A percentile compares a stretch with the other conserved stretches of the same genome.
Evolutionary conservation across 2,888 invertebrate species (phyloP).

Genomic region (Hirudinaria manillensis): DNA sequence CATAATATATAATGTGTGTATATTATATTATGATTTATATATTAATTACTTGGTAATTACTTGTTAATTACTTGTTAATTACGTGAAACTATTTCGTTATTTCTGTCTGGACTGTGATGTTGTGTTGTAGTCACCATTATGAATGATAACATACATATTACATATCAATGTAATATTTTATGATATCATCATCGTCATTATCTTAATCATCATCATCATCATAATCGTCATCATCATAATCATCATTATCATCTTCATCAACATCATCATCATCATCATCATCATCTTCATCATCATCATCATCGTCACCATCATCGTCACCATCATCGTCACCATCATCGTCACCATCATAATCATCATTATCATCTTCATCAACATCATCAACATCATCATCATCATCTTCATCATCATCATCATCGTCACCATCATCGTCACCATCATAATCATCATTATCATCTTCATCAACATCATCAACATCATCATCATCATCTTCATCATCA

Average conservation of each 20-base stretch:
- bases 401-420: background rate
- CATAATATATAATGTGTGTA: too few species aligned
- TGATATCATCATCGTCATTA: slow-evolving; percentile 28
- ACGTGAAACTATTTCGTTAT: too few species aligned
- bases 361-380: background rate
- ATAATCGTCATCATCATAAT: slow-evolving; percentile 28
- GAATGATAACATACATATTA: too few species aligned
- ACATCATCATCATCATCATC: slow-evolving; percentile 24
- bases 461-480: too few species aligned
- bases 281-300: slow-evolving; percentile 10
- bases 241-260: slow-evolving; percentile 26
- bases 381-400: background rate
- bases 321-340: background rate
- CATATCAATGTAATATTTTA: too few species aligned
- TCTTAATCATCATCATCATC: slow-evolving; percentile 26
- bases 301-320: background rate
- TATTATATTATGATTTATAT: too few species aligned
- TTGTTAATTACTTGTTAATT: too few species aligned
- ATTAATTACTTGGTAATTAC: too few species aligned
- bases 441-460: background rate
- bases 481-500: too few species aligned
- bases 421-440: background rate
- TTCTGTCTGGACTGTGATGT: too few species aligned
- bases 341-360: background rate
- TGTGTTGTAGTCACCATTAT: too few species aligned